Conservation (phyloP, 2,797 vertebrate genomes). For the Melanotaenia boesemani region DNA sequence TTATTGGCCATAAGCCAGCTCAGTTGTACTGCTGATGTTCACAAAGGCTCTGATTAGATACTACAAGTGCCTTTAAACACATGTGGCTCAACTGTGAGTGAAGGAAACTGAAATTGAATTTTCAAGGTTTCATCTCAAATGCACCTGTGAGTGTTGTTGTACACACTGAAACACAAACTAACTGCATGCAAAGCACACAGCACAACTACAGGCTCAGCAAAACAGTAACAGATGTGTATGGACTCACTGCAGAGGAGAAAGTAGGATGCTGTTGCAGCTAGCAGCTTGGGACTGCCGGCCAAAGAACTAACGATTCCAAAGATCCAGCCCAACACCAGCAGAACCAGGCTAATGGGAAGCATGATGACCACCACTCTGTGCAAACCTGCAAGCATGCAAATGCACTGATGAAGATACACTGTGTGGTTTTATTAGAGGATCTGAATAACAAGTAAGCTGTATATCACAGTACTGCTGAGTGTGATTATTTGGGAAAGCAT, state of each 20-base stretch:
- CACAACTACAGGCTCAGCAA: neutral
- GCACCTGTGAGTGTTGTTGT: neutral
- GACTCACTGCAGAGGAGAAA: conserved; percentile 87
- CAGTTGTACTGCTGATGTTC: neutral
- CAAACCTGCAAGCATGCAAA: conserved; percentile 72
- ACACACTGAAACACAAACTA: neutral
- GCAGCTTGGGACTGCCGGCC: conserved; percentile 75
- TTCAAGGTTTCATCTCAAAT: conserved; percentile 14
- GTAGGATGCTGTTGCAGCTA: conserved; percentile 78
- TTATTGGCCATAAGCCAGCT: neutral
- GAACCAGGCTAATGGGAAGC: conserved; percentile 84
- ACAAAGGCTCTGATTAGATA: conserved; percentile 9
- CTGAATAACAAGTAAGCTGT: neutral
- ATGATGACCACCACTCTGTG: conserved; percentile 84
- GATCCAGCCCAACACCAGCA: conserved; percentile 85
- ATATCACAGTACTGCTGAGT: conserved; percentile 14
- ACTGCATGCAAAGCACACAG: neutral
- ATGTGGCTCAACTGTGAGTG: conserved; percentile 2
- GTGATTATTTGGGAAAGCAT: conserved; percentile 18
- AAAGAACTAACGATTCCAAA: conserved; percentile 84
- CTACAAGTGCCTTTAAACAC: neutral
- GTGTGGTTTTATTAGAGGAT: neutral
- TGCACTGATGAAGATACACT: neutral
- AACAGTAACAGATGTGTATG: neutral
- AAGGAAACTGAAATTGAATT: neutral